Base-by-base conservation (phyloP, 2,113 vertebrate species). In the Indicator maculatus region DNA sequence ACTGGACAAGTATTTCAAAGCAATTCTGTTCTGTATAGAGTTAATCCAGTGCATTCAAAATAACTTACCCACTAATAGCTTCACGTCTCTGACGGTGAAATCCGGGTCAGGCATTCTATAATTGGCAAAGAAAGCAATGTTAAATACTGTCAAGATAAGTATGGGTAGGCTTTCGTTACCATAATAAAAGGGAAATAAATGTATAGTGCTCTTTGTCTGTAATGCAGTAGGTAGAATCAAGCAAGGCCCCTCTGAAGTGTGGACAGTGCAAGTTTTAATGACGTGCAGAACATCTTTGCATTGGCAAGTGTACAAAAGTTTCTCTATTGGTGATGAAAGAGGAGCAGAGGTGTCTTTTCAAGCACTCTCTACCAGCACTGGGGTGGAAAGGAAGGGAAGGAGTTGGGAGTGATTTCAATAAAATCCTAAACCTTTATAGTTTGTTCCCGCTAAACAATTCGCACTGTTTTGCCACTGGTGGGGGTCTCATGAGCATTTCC, bases 61-160 rank as follows among this genome's bases (percentile, higher is more conserved):
- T 76, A 86, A 98, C 99, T 99, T 98, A 99, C 99, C 99, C 96
- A 99, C 99, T 83, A 99, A 97, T 87, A 99, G 98, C 97, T 99
- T 99, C 96, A 99, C 98, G 65, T 99, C 99, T 95, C 98, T 98
- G 63, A 99, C 98, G 36, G 98, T 98, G 93, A 99, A 99, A 93
- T 99, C 98, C 30, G 98, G 98, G 95, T 99, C 99, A 44, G 99
- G 99, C 98, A 99, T 99, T 94, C 99, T 99, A 89, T 56, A 96
- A 86, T 87, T 86, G 94, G 89, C 58, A 67, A 91, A 91, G 89
- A 93, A 90, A 94, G 71, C 86, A 92, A 89, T 5, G 41, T 97
- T 96, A 93, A 95, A 95, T 77, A 83, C 79, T 14, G 3, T 90
- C 83, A 69, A 59, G 74, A 78, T 83, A 94, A 93, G 86, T 69